Evolutionary conservation across 23 tunicate species (phyloP), one percentile per base, ranked within the genome.

Genomic region (Ciona savignyi): DNA sequence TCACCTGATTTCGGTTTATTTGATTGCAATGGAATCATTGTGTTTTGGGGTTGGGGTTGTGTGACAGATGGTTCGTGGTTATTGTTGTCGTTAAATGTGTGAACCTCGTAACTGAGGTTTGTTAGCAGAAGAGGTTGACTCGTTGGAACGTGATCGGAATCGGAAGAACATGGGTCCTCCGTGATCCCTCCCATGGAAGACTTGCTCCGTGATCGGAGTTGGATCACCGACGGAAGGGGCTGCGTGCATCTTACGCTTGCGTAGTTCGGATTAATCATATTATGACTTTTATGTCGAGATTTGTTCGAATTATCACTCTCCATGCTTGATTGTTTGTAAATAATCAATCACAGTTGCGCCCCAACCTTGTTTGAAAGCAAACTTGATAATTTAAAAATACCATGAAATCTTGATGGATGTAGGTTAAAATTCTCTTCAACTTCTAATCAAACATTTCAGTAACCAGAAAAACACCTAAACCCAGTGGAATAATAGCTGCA

Each of bases 241-340:
- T 72, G 63, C 25, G 76, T 72, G 64, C 64, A 72, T 49, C 76
- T 27, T 4, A 72, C 64, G 29, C 76, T 72, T 4, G 76, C 63
- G 49, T 72, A 72, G 25, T 72, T 72, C 27, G 76, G 76, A 51
- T 72, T 72, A 72, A 48, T 23, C 4, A 72, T 49, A 25, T 51
- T 42, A 25, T 72, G 34, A 48, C 64, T 24, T 72, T 72, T 72
- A 48, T 35, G 56, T 6, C 56, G 56, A 42, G 56, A 42, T 42
- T 42, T 42, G 15, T 42, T 42, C 11, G 11, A 42, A 42, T 42
- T 42, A 42, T 42, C 56, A 15, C 56, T 15, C 15, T 42, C 56
- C 56, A 42, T 42, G 56, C 9, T 42, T 42, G n/a, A n/a, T n/a
- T n/a, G n/a, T n/a, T n/a, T n/a, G n/a, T n/a, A n/a, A n/a, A n/a